Conservation (phyloP, 2,888 invertebrate species). For the Orthonevra nobilis region DNA sequence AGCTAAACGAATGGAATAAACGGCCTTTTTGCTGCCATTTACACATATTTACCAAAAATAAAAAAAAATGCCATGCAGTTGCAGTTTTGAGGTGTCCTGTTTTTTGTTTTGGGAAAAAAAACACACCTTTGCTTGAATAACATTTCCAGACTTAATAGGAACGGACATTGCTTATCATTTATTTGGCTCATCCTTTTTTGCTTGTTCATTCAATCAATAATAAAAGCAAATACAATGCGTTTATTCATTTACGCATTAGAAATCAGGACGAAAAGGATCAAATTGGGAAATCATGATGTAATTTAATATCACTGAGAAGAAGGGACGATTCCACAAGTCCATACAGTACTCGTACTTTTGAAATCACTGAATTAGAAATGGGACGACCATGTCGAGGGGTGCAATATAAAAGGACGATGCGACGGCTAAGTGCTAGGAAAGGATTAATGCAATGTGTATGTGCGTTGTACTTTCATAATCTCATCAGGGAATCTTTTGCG, state of each 20-base stretch:
- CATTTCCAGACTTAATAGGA: background rate
- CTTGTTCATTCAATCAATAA: constrained; percentile 15
- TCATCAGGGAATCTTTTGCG: constrained; percentile 34
- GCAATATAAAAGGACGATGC: constrained; percentile 20
- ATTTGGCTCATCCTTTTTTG: constrained; percentile 9
- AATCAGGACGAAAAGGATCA: constrained; percentile 23
- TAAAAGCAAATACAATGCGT: constrained; percentile 33
- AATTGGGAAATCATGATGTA: constrained; percentile 47
- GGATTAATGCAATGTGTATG: constrained; percentile 28
- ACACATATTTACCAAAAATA: too few relatives aligned
- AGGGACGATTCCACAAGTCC: too few relatives aligned
- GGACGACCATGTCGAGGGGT: constrained; percentile 2
- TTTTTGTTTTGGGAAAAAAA: background rate
- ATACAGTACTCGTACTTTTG: too few relatives aligned
- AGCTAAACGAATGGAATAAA: constrained; percentile 62
- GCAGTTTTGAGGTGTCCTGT: too few relatives aligned
- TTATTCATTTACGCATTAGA: constrained; percentile 18
- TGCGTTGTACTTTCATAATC: constrained; percentile 13
- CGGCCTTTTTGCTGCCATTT: constrained; percentile 46
- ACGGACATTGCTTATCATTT: constrained; percentile 30
- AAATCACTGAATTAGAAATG: constrained; percentile 22
- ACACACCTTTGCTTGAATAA: constrained; percentile 5
- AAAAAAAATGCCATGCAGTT: too few relatives aligned
- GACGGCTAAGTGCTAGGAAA: constrained; percentile 27
- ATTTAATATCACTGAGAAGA: constrained; percentile 47